phyloP scores from a whole-genome alignment of 2,888 invertebrate species.

The Lochmaea crataegi region DNA sequence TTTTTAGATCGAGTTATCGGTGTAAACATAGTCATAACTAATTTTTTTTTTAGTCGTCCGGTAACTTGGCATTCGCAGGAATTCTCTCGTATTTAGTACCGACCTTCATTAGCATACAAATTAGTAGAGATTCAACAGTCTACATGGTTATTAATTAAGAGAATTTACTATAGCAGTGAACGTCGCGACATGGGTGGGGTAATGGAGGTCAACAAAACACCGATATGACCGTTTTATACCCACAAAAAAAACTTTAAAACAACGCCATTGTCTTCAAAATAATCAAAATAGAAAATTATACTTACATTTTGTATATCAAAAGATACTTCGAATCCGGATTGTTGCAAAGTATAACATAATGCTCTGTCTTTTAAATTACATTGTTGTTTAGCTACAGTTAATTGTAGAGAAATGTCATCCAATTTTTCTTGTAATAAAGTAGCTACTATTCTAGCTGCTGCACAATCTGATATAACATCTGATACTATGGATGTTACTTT shows the following conservation, averaged over 20 bases:
- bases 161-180: slow-evolving; percentile 7
- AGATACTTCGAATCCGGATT: slow-evolving; percentile 75
- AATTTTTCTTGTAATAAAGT: slow-evolving; percentile 71
- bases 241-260: too few species aligned
- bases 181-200: background rate
- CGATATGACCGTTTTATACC: too few species aligned
- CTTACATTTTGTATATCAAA: slow-evolving; percentile 73
- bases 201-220: background rate
- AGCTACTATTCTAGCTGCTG: slow-evolving; percentile 69
- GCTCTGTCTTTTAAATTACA: slow-evolving; percentile 78
- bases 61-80: slow-evolving; percentile 29
- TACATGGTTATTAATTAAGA: slow-evolving; percentile 20
- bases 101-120: slow-evolving; percentile 22
- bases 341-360: slow-evolving; percentile 81
- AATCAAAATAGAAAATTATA: slow-evolving; percentile 5
- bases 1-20: background rate
- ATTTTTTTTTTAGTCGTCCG: background rate
- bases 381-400: slow-evolving; percentile 72
- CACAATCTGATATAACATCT: slow-evolving; percentile 69
- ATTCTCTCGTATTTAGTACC: slow-evolving; percentile 7
- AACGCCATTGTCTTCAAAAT: too few species aligned
- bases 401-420: slow-evolving; percentile 70
- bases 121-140: slow-evolving; percentile 18
- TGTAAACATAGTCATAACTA: slow-evolving; percentile 1
- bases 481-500: slow-evolving; percentile 71